These are phyloP conservation scores for Hemiprocne comata DNA, from an alignment of 2,113 vertebrate species.

Conservation along the genomic window DNA sequence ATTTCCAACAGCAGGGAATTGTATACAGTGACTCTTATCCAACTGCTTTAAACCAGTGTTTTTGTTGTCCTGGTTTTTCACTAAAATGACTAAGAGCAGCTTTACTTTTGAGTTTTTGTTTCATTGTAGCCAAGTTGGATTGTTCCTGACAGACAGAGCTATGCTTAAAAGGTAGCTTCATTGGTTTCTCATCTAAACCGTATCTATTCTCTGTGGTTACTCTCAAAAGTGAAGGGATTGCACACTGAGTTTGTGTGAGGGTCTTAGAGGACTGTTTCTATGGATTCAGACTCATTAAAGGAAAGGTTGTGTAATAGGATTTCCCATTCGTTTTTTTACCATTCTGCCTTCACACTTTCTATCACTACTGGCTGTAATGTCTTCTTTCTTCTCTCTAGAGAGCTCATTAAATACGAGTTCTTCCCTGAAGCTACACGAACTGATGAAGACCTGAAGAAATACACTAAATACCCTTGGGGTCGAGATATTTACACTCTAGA, in stretches of 20 bases:
- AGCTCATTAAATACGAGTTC: slow-evolving; percentile 98
- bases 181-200: not conserved
- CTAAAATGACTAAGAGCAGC: not conserved
- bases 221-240: not conserved
- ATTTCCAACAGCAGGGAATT: not conserved
- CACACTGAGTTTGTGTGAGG: not conserved
- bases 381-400: slow-evolving; percentile 77
- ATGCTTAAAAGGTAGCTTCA: not conserved
- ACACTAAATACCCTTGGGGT: slow-evolving; percentile 94
- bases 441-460: slow-evolving; percentile 92
- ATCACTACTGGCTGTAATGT: slow-evolving; percentile 23
- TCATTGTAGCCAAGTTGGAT: not conserved
- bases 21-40: not conserved
- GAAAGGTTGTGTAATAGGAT: not conserved
- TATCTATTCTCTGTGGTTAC: not conserved
- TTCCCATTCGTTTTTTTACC: not conserved
- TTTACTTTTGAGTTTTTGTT: not conserved
- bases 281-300: not conserved
- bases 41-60: not conserved
- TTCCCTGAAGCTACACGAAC: slow-evolving; percentile 95
- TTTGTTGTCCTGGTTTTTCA: not conserved
- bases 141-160: not conserved
- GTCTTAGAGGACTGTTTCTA: not conserved
- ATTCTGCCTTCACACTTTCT: not conserved
- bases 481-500: slow-evolving; percentile 96